These are phyloP conservation scores for Geotrupes spiniger DNA, from an alignment of 2,888 invertebrate genomes.

Conservation along the genomic window DNA sequence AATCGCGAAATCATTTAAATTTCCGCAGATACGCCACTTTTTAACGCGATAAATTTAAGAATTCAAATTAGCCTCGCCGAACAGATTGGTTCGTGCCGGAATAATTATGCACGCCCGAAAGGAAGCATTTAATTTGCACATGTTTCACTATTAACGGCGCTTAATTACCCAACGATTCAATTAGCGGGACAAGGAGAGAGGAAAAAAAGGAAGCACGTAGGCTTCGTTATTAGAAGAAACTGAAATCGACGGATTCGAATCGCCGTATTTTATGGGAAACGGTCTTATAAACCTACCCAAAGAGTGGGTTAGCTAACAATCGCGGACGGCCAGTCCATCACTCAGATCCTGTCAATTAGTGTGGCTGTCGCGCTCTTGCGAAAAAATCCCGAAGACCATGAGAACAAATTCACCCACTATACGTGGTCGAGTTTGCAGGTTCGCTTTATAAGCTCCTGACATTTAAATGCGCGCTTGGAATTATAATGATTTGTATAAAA, in stretches of 20 bases:
- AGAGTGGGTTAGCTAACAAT: slow-evolving; percentile 29
- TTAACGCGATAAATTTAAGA: slow-evolving; percentile 7
- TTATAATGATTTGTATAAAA: background rate
- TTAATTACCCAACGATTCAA: slow-evolving; percentile 9
- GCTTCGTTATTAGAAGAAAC: background rate
- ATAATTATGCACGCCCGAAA: slow-evolving; percentile 9
- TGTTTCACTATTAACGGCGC: slow-evolving; percentile 8
- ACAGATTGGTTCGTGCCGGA: background rate
- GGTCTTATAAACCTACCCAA: slow-evolving; percentile 7
- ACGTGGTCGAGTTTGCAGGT: slow-evolving; percentile 7
- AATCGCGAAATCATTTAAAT: background rate
- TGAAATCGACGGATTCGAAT: too few relatives aligned
- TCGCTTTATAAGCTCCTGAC: slow-evolving; percentile 2
- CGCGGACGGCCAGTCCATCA: slow-evolving; percentile 30
- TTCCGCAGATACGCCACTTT: slow-evolving; percentile 1
- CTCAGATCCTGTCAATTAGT: slow-evolving; percentile 31
- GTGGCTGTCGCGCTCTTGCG: slow-evolving; percentile 15
- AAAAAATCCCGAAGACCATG: slow-evolving; percentile 10
- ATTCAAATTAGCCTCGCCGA: slow-evolving; percentile 7
- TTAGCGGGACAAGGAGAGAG: slow-evolving; percentile 3
- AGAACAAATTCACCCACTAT: slow-evolving; percentile 6
- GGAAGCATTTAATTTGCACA: slow-evolving; percentile 6
- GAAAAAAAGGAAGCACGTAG: background rate
- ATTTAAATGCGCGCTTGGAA: background rate
- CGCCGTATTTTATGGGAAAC: background rate